These are phyloP conservation scores for Dione vanillae DNA, from an alignment of 2,888 invertebrate species.

Conservation along the genomic window DNA sequence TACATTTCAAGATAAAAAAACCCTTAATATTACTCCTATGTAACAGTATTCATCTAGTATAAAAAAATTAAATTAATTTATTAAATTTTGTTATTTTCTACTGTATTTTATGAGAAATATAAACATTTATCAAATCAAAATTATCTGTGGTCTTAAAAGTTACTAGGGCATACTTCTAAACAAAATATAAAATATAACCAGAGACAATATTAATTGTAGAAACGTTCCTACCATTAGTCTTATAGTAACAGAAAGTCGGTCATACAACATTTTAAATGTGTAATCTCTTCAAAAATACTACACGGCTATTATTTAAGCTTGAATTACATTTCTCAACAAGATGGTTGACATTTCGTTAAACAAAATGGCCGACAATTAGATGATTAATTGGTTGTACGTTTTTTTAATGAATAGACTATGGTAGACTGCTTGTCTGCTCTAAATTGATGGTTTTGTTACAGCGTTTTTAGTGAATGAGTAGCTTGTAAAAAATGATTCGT, in stretches of 20 bases:
- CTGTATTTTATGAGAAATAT: no score
- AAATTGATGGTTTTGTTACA: conserved; percentile 27
- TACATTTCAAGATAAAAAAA: no score
- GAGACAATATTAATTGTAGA: conserved; percentile 12
- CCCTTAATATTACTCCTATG: no score
- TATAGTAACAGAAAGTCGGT: conserved; percentile 53
- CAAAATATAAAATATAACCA: conserved; percentile 13
- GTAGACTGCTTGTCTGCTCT: conserved; percentile 45
- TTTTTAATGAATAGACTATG: conserved; percentile 40
- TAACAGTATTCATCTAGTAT: no score
- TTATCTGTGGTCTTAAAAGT: background rate
- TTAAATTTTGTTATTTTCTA: no score
- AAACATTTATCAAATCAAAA: background rate
- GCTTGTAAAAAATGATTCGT: conserved; percentile 10
- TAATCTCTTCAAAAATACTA: conserved; percentile 69
- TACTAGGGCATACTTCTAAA: background rate
- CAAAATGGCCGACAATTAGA: conserved; percentile 51
- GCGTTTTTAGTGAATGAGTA: conserved; percentile 22
- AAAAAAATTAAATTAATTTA: no score
- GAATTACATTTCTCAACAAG: conserved; percentile 53
- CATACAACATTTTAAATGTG: conserved; percentile 47
- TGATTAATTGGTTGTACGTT: conserved; percentile 60
- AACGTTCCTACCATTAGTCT: conserved; percentile 21
- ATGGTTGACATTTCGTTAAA: conserved; percentile 37
- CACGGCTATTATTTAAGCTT: conserved; percentile 57